Base-by-base conservation (phyloP, 2,888 invertebrate genomes). In the Tiliacea citrago region DNA sequence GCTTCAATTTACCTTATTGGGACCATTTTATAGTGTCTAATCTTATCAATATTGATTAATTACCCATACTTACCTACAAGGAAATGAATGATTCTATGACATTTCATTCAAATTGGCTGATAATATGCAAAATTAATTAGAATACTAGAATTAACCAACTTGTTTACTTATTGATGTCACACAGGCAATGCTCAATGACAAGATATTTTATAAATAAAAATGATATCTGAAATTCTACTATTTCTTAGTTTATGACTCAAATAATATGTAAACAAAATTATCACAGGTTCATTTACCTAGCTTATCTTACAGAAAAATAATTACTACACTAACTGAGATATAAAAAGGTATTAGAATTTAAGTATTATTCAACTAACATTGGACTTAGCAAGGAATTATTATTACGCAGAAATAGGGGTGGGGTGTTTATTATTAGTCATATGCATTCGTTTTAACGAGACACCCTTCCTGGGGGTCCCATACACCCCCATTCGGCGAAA, bases 401-500 rank as follows among this genome's bases (percentile, higher is more conserved):
- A 80, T 80, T 73, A 81, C 67, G 63, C 69, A 75, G 68, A 60
- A 71, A 53, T 79, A 78, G 47, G 73, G 78, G 63, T 79, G 79
- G 85, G 77, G 78, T 82, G 77, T 71, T 70, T 88, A 81, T 84
- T 84, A 88, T 88, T 88, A 89, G 84, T 84, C 87, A 83, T 88
- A 77, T 70, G 74, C 69, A 82, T 78, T 79, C 81, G 82, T 86
- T 82, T 83, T 79, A 53, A 70, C 53, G 86, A 84, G 81, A 70
- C 81, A 81, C 88, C 91, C 92, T 92, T 88, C 80, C 86, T 77
- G 88, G 91, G 90, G 89, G 91, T 90, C 88, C 75, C 81, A 60
- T 69, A 88, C 91, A 92, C 94, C 95, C 94, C 85, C 90, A 77
- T 93, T 91, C 90, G 81, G 81, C 87, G 92, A 92, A 93, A 87